Evolutionary conservation across 2,113 vertebrate species (phyloP).

Genomic region (Bettongia penicillata): DNA sequence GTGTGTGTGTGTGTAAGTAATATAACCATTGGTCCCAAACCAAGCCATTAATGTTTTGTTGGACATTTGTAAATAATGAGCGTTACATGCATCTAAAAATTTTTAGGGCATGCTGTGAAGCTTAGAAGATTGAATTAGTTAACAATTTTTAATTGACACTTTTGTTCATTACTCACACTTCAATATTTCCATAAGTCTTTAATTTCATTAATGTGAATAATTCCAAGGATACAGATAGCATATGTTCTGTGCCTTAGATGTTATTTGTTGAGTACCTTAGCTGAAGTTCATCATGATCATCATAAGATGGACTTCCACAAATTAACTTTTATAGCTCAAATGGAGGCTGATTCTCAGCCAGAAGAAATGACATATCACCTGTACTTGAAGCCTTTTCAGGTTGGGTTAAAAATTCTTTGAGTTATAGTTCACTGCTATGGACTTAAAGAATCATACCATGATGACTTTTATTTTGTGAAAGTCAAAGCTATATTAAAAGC

Average conservation of each 20-base stretch:
- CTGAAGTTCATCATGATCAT: neutral
- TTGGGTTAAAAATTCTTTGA: neutral
- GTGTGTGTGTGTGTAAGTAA: neutral
- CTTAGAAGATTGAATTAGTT: neutral
- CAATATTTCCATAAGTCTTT: neutral
- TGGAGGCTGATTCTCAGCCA: neutral
- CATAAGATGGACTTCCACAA: neutral
- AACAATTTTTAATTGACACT: neutral
- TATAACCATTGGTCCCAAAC: neutral
- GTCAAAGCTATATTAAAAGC: neutral
- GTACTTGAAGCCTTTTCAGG: neutral
- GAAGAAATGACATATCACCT: neutral
- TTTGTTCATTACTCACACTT: neutral
- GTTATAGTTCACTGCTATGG: neutral
- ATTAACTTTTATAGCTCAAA: neutral
- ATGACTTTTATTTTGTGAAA: neutral
- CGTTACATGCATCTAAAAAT: neutral
- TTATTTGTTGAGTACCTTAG: neutral
- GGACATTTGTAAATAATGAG: neutral
- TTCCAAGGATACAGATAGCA: neutral
- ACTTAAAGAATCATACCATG: constrained; percentile 17
- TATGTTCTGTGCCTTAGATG: neutral
- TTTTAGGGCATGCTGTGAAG: neutral
- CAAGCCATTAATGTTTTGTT: neutral
- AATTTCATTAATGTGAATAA: neutral